Evolutionary conservation across 1,140 invertebrate species (phyloP), one percentile per base, ranked within the genome.

Genomic region (Drosophila arawakana): DNA sequence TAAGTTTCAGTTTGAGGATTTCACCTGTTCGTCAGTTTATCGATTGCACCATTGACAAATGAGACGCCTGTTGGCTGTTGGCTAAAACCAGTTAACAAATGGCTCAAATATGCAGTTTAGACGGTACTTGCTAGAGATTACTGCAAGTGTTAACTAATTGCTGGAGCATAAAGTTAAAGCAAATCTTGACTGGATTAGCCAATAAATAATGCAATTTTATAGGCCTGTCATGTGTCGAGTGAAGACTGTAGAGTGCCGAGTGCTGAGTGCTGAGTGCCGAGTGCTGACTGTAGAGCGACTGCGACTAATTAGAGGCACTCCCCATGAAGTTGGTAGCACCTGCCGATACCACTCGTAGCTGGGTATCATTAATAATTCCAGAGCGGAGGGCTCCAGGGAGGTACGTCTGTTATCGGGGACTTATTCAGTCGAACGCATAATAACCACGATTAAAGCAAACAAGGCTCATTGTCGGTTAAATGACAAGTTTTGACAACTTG

Each of bases 401-500:
- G 54, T 41, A 39, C 49, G 37, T 3, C 25, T 57, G 76, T 35
- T 13, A 30, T 21, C 18, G 44, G 72, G 35, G 61, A 65, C 70
- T 63, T 76, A 86, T 76, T 81, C 70, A 66, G 62, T 71, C 73
- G 75, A 81, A 90, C 78, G 81, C 83, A 91, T 91, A 91, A 91
- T 90, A 91, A 91, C 90, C 66, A 79, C 90, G 90, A 91, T 91
- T 91, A 91, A 91, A 91, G 81, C 91, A 85, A 91, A 91, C 90
- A 90, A 91, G 86, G 86, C 78, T 91, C 88, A 91, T 91, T 91
- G 90, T 91, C 90, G 90, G 90, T 90, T 91, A 91, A 91, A 91
- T 91, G 90, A 91, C 90, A 91, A 91, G 83, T 91, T 91, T 91
- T 91, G 90, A 91, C 90, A 91, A 91, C 83, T 90, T 90, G 90